phyloP scores from a whole-genome alignment of 2,797 vertebrate genomes.

The Takifugu ocellatus region DNA sequence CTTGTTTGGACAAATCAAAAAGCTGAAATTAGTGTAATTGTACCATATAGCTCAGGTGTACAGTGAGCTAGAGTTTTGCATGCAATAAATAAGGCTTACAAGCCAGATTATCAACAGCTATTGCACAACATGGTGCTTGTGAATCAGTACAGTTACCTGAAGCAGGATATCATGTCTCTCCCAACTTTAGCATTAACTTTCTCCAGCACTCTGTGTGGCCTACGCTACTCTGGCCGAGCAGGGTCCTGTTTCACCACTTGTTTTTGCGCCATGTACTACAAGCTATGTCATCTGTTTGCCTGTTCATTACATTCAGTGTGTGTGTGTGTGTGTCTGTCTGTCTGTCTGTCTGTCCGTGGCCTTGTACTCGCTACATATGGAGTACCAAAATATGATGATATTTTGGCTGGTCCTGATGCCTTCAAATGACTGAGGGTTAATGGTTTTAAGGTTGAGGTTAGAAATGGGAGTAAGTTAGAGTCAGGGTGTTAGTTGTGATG shows the following conservation, averaged over 20 bases:
- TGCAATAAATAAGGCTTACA: too few species aligned
- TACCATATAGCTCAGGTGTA: too few species aligned
- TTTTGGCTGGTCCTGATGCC: too few species aligned
- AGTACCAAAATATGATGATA: too few species aligned
- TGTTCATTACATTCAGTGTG: slow-evolving; percentile 30
- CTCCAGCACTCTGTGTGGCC: slow-evolving; percentile 50
- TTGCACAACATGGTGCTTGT: slow-evolving; percentile 12
- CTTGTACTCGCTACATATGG: too few species aligned
- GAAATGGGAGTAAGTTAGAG: too few species aligned
- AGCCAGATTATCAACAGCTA: too few species aligned
- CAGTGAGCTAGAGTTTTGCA: too few species aligned
- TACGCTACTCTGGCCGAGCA: slow-evolving; percentile 36
- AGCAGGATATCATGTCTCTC: slow-evolving; percentile 59
- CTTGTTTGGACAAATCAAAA: too few species aligned
- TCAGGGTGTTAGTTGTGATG: not conserved
- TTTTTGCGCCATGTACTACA: slow-evolving; percentile 33
- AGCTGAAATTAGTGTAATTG: too few species aligned
- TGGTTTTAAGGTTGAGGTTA: too few species aligned
- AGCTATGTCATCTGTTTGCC: slow-evolving; percentile 13
- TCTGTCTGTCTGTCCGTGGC: slow-evolving; percentile 1
- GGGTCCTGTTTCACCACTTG: slow-evolving; percentile 58
- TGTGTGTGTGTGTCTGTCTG: slow-evolving; percentile 10
- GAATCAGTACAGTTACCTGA: slow-evolving; percentile 46
- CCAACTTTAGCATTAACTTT: slow-evolving; percentile 38
- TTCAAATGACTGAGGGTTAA: too few species aligned